Percentiles rank a stretch among this genome's conserved stretches.
Evolutionary conservation across 2,797 vertebrate genomes (phyloP).

Genomic region (Sciurus carolinensis): DNA sequence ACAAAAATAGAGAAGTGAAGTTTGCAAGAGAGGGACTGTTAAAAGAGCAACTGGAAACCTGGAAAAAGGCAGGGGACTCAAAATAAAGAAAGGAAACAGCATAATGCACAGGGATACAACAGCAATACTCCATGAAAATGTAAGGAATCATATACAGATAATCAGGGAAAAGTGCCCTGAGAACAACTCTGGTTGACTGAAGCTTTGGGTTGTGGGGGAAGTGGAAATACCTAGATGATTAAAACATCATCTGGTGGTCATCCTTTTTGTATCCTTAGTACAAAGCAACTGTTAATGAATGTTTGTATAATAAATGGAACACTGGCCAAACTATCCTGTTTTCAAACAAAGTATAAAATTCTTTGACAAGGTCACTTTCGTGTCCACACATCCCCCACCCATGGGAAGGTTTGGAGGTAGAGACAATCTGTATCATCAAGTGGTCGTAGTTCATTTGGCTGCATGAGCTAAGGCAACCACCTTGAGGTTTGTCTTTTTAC

Average conservation of each 20-base stretch:
- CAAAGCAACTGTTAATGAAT: background rate
- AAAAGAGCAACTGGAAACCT: background rate
- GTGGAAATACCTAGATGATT: background rate
- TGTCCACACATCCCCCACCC: background rate
- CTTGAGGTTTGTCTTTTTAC: background rate
- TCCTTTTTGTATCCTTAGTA: background rate
- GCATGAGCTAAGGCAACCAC: background rate
- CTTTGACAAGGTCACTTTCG: background rate
- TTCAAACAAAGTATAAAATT: constrained; percentile 58
- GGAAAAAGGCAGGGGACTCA: background rate
- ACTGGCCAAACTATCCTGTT: background rate
- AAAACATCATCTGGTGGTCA: background rate
- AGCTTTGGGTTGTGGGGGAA: background rate
- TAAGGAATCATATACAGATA: background rate
- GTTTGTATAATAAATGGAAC: constrained; percentile 33
- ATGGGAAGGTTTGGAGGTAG: background rate
- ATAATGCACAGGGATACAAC: background rate
- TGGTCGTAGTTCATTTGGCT: background rate
- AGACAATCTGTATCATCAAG: background rate
- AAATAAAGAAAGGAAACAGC: background rate
- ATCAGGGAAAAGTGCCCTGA: background rate
- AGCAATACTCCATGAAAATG: background rate
- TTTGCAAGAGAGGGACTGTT: background rate
- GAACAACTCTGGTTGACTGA: constrained; percentile 1
- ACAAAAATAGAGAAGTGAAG: background rate